Conservation (phyloP, 2,113 vertebrate species). For the Pithys albifrons region DNA sequence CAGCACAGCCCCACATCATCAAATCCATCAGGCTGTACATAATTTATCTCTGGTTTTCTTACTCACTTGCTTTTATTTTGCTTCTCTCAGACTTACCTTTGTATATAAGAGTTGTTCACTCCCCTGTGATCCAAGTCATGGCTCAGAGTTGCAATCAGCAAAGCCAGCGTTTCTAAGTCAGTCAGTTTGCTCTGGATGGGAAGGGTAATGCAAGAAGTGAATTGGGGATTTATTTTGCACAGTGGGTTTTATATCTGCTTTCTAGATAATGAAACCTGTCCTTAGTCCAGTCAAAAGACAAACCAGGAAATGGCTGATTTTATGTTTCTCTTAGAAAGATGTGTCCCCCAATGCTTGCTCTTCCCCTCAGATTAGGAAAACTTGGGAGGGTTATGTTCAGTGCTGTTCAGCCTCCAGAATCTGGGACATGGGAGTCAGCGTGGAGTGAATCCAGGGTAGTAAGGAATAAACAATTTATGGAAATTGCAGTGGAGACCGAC, state of each 20-base stretch:
- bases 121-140: conserved; percentile 97
- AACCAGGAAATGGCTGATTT: background rate
- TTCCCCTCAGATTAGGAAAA: background rate
- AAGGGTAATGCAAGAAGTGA: background rate
- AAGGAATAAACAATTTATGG: conserved; percentile 20
- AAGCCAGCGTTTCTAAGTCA: conserved; percentile 87
- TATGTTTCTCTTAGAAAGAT: background rate
- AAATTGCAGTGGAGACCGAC: background rate
- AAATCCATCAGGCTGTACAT: background rate
- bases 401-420: background rate
- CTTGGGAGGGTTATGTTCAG: background rate
- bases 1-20: background rate
- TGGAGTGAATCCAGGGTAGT: background rate
- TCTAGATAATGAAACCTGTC: background rate
- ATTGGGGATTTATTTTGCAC: background rate
- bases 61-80: background rate
- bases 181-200: conserved; percentile 81
- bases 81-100: conserved; percentile 78
- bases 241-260: background rate
- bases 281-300: background rate
- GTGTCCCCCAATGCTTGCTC: background rate
- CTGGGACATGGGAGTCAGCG: conserved; percentile 7
- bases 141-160: conserved; percentile 95
- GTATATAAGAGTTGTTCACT: conserved; percentile 97
- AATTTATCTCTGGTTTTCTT: background rate